A percentile compares a stretch with the other conserved stretches of the same genome.
Conservation (phyloP, 2,888 invertebrate genomes). For the Pelosia muscerda region DNA sequence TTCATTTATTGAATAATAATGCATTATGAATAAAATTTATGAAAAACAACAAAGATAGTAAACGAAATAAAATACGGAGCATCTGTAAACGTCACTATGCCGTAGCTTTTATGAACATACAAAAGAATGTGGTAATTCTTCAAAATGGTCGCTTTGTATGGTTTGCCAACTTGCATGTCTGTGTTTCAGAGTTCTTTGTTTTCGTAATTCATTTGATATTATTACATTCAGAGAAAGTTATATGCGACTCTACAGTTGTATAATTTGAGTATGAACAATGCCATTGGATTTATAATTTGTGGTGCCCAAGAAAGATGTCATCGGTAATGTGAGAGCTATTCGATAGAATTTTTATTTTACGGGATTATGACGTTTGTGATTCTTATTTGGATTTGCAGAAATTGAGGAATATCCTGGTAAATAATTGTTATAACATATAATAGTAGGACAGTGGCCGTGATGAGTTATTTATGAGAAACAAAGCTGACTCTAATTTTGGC, state of each 20-base stretch:
- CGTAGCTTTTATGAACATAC: slow-evolving; percentile 76
- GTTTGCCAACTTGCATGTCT: slow-evolving; percentile 88
- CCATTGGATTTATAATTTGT: slow-evolving; percentile 61
- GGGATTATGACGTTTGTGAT: slow-evolving; percentile 77
- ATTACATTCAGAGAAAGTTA: slow-evolving; percentile 61
- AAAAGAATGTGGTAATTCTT: slow-evolving; percentile 91
- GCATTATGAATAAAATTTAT: neutral
- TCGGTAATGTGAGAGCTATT: slow-evolving; percentile 86
- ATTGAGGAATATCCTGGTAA: slow-evolving; percentile 76
- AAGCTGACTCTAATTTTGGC: slow-evolving; percentile 84
- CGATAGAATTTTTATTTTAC: slow-evolving; percentile 78
- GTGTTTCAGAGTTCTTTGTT: slow-evolving; percentile 86
- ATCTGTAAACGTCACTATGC: slow-evolving; percentile 66
- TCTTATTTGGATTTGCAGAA: slow-evolving; percentile 68
- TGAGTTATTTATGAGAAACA: slow-evolving; percentile 57
- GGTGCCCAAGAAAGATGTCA: slow-evolving; percentile 80
- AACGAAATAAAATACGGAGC: slow-evolving; percentile 40
- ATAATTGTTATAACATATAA: slow-evolving; percentile 44
- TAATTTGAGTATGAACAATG: slow-evolving; percentile 58
- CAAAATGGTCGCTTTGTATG: slow-evolving; percentile 91
- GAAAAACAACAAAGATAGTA: slow-evolving; percentile 10
- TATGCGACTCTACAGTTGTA: slow-evolving; percentile 57
- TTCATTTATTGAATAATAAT: neutral
- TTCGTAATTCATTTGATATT: slow-evolving; percentile 73
- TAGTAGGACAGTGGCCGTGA: slow-evolving; percentile 33